These are phyloP conservation scores for Keiferia lycopersicella DNA, from an alignment of 2,888 invertebrate species.

Conservation along the genomic window DNA sequence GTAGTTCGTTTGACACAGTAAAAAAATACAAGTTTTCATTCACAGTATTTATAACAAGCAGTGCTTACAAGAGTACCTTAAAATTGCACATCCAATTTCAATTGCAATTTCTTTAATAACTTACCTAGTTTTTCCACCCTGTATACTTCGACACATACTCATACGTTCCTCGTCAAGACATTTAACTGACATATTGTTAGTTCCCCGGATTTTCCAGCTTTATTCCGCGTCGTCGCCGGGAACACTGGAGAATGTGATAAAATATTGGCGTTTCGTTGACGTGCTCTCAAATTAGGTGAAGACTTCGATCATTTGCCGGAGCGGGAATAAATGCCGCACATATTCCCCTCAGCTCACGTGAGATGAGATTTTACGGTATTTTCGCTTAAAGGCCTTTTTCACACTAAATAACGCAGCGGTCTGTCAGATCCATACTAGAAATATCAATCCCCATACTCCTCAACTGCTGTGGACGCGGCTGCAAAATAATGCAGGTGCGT, in stretches of 20 bases:
- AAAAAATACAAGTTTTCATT: too few relatives aligned
- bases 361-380: neutral
- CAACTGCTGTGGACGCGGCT: too few relatives aligned
- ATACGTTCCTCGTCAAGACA: slow-evolving; percentile 22
- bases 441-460: too few relatives aligned
- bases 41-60: too few relatives aligned
- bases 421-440: too few relatives aligned
- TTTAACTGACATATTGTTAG: slow-evolving; percentile 34
- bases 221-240: slow-evolving; percentile 32
- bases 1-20: too few relatives aligned
- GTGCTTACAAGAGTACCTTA: too few relatives aligned
- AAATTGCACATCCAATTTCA: too few relatives aligned
- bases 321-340: slow-evolving; percentile 26
- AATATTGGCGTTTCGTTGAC: slow-evolving; percentile 31
- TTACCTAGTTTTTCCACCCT: slow-evolving; percentile 17
- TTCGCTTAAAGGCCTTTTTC: too few relatives aligned
- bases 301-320: slow-evolving; percentile 24
- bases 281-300: slow-evolving; percentile 30
- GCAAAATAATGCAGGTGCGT: too few relatives aligned
- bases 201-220: slow-evolving; percentile 34
- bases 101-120: too few relatives aligned
- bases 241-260: slow-evolving; percentile 32
- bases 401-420: too few relatives aligned
- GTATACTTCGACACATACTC: slow-evolving; percentile 1
- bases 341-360: slow-evolving; percentile 11